These are phyloP conservation scores for Anastrepha ludens DNA, from an alignment of 1,140 invertebrate genomes.

Conservation along the genomic window DNA sequence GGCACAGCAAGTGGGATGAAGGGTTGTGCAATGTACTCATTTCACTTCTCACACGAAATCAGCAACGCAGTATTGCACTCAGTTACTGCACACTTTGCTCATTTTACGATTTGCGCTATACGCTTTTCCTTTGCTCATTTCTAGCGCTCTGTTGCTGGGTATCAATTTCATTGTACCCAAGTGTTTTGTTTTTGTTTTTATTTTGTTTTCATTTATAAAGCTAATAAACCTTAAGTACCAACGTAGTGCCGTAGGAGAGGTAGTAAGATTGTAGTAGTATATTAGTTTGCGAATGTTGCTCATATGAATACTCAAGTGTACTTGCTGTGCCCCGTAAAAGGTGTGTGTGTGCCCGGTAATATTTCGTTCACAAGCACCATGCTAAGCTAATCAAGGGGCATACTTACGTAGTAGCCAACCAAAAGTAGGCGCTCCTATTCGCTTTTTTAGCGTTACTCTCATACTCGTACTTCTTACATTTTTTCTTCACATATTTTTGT, in stretches of 20 bases:
- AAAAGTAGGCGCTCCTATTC: slow-evolving; percentile 2
- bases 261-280: background rate
- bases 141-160: slow-evolving; percentile 1
- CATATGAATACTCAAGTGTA: slow-evolving; percentile 17
- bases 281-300: background rate
- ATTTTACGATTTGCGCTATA: slow-evolving; percentile 6
- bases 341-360: background rate
- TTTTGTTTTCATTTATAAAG: slow-evolving; percentile 45
- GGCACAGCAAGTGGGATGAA: background rate
- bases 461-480: background rate
- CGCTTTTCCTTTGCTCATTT: background rate
- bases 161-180: slow-evolving; percentile 41
- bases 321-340: background rate
- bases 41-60: slow-evolving; percentile 2
- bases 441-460: background rate
- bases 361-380: background rate
- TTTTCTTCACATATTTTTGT: background rate
- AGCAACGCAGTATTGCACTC: background rate
- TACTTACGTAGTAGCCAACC: background rate
- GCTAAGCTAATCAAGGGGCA: slow-evolving; percentile 31
- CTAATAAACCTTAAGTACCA: slow-evolving; percentile 39
- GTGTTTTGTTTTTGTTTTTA: background rate
- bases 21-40: background rate
- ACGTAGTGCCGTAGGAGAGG: background rate
- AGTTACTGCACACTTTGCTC: background rate